Conservation (phyloP, 2,797 vertebrate genomes). For the Sebastes goodei region DNA sequence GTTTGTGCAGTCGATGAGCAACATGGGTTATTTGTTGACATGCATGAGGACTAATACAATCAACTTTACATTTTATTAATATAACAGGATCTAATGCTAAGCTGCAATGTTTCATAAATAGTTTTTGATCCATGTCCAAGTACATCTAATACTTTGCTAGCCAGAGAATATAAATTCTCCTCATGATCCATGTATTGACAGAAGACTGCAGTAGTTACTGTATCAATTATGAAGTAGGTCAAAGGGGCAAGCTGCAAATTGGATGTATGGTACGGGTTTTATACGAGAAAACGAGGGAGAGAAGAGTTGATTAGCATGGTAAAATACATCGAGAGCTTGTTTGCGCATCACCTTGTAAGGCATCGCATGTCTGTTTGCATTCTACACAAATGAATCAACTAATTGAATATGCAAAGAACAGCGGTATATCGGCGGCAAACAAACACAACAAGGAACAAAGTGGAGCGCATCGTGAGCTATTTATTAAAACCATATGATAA, state of each 20-base stretch:
- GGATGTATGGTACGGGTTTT: slow-evolving; percentile 7
- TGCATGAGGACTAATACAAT: neutral
- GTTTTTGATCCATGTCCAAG: neutral
- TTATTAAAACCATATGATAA: slow-evolving; percentile 54
- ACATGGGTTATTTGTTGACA: neutral
- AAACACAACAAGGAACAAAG: slow-evolving; percentile 61
- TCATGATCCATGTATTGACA: slow-evolving; percentile 25
- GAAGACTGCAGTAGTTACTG: slow-evolving; percentile 9
- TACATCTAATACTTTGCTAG: neutral
- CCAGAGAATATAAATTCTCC: slow-evolving; percentile 16
- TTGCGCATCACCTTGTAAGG: slow-evolving; percentile 70
- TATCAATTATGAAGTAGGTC: slow-evolving; percentile 48
- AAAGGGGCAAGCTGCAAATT: slow-evolving; percentile 32
- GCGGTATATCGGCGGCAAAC: slow-evolving; percentile 57
- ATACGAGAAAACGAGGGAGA: slow-evolving; percentile 24
- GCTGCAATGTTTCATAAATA: neutral
- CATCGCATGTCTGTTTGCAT: slow-evolving; percentile 71
- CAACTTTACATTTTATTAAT: neutral
- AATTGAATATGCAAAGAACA: slow-evolving; percentile 76
- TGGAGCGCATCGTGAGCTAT: slow-evolving; percentile 33
- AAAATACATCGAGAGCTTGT: slow-evolving; percentile 61
- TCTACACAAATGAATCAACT: slow-evolving; percentile 72
- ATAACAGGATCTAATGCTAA: slow-evolving; percentile 3
- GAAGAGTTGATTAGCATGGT: slow-evolving; percentile 69
- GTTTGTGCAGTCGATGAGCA: neutral